Percentiles rank a stretch among this genome's conserved stretches.
Evolutionary conservation across 1,140 invertebrate species (phyloP).

Genomic region (Achatina immaculata): DNA sequence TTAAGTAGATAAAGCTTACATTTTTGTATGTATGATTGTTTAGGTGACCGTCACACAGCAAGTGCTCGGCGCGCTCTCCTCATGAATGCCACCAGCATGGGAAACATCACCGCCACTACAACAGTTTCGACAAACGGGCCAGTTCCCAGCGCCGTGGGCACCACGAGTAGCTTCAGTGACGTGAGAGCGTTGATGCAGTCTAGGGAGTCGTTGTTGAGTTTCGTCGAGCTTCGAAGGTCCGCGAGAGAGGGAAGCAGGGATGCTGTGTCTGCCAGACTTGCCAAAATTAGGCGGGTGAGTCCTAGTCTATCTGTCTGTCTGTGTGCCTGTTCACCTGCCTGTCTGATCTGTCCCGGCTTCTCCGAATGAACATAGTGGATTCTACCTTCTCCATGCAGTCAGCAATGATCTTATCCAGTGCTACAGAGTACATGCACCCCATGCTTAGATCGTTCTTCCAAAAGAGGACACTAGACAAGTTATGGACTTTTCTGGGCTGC

Average conservation of each 20-base stretch:
- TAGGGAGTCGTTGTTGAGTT: conserved; percentile 47
- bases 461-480: too few species aligned
- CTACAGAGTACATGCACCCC: too few species aligned
- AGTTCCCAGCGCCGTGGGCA: background rate
- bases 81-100: background rate
- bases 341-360: background rate
- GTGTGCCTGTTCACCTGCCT: conserved; percentile 18
- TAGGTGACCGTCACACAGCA: conserved; percentile 6
- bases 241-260: conserved; percentile 34
- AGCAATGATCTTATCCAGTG: too few species aligned
- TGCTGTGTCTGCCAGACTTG: conserved; percentile 28
- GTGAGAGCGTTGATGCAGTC: conserved; percentile 25
- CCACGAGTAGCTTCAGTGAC: background rate
- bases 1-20: background rate
- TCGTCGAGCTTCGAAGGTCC: conserved; percentile 46
- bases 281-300: conserved; percentile 44
- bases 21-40: background rate
- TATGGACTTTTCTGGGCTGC: too few species aligned
- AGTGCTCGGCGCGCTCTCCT: background rate
- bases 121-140: background rate
- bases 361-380: too few species aligned
- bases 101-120: background rate
- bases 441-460: too few species aligned
- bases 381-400: too few species aligned
- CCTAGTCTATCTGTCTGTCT: conserved; percentile 12